A percentile compares a stretch with the other conserved stretches of the same genome.
phyloP scores from a whole-genome alignment of 2,113 vertebrate species.

The Trematomus loennbergii region DNA sequence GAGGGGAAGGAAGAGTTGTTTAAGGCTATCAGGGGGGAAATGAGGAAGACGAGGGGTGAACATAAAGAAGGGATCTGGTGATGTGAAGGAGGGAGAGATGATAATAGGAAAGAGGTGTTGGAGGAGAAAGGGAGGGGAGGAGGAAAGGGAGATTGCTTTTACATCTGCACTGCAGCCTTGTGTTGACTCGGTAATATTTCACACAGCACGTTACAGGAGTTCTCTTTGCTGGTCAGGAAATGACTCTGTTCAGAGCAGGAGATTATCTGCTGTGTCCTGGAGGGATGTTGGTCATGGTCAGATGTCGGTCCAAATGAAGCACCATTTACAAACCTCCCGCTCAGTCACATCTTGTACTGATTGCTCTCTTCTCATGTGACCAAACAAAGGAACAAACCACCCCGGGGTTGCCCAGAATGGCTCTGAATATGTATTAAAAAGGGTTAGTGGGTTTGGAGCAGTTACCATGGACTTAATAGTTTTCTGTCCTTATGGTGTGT shows the following conservation, averaged over 20 bases:
- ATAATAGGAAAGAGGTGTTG: neutral
- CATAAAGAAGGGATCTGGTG: neutral
- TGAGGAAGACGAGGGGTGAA: neutral
- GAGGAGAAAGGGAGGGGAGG: neutral
- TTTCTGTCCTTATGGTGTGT: no score
- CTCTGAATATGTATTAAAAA: neutral
- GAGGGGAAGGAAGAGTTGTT: neutral
- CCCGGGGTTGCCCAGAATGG: neutral
- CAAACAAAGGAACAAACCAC: slow-evolving; percentile 24
- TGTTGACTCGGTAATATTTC: neutral
- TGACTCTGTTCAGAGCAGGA: neutral
- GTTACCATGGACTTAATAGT: no score
- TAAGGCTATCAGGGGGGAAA: neutral
- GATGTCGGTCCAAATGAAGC: slow-evolving; percentile 16
- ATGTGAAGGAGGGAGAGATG: neutral
- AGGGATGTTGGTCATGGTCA: slow-evolving; percentile 11
- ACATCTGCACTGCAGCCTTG: slow-evolving; percentile 26
- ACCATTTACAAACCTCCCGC: neutral
- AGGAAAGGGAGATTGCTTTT: neutral
- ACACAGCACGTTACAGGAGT: neutral
- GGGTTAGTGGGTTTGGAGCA: neutral
- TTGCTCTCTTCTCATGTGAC: slow-evolving; percentile 36
- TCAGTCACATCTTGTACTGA: slow-evolving; percentile 26
- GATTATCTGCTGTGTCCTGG: neutral
- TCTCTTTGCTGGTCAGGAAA: neutral